phyloP scores from a whole-genome alignment of 2,888 invertebrate genomes.

The Gandaritis pyraliata region DNA sequence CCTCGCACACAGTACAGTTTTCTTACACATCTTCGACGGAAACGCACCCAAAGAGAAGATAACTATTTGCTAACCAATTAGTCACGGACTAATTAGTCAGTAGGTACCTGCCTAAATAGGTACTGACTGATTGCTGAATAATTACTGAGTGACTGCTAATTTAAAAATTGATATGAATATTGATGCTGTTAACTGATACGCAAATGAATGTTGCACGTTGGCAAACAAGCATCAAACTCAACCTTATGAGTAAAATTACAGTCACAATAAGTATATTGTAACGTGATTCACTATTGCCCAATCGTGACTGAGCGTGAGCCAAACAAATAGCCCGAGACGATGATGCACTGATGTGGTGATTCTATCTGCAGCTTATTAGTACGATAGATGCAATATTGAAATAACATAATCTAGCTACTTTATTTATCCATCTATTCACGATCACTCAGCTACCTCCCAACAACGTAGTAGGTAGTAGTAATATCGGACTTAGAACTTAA shows the following conservation, averaged over 20 bases:
- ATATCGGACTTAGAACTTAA: background rate
- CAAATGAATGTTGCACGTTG: background rate
- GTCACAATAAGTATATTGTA: background rate
- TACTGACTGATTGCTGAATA: too few species aligned
- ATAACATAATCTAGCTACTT: background rate
- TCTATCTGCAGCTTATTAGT: background rate
- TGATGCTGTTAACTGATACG: background rate
- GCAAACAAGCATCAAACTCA: background rate
- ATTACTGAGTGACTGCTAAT: too few species aligned
- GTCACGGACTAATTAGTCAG: too few species aligned
- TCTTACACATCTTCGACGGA: too few species aligned
- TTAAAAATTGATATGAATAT: too few species aligned
- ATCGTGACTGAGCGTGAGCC: slow-evolving; percentile 14
- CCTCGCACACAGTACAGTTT: too few species aligned
- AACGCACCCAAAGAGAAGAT: too few species aligned
- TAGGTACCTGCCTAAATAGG: too few species aligned
- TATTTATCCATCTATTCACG: background rate
- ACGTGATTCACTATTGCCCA: slow-evolving; percentile 12
- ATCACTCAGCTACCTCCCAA: background rate
- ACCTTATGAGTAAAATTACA: slow-evolving; percentile 1
- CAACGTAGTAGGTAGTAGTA: background rate
- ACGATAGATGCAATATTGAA: background rate
- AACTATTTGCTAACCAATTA: too few species aligned
- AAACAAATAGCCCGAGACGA: slow-evolving; percentile 9
- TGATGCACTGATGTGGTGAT: slow-evolving; percentile 6